A percentile compares a stretch with the other conserved stretches of the same genome.
These are phyloP conservation scores for Agonum fuliginosum DNA, from an alignment of 2,888 invertebrate species.

Conservation along the genomic window DNA sequence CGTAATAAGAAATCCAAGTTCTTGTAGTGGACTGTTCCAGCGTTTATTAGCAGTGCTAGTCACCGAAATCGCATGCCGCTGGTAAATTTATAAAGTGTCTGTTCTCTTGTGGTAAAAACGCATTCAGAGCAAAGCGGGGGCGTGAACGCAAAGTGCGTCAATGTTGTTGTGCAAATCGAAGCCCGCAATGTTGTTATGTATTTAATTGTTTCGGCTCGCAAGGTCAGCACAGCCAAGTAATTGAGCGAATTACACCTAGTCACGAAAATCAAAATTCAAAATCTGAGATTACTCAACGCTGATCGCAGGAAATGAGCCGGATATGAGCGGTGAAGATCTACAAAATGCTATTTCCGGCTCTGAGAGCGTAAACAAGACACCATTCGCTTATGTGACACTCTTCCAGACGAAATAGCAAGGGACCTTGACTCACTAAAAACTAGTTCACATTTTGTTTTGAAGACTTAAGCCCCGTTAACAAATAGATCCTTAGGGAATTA, in stretches of 20 bases:
- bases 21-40: slow-evolving; percentile 42
- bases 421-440: slow-evolving; percentile 27
- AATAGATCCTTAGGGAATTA: too few species aligned
- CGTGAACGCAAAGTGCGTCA: slow-evolving; percentile 50
- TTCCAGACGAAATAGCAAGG: slow-evolving; percentile 10
- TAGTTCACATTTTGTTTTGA: slow-evolving; percentile 18
- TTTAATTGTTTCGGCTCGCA: slow-evolving; percentile 52
- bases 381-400: slow-evolving; percentile 7
- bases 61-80: slow-evolving; percentile 40
- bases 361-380: slow-evolving; percentile 6
- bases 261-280: slow-evolving; percentile 39
- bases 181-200: slow-evolving; percentile 47
- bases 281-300: slow-evolving; percentile 15
- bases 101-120: background rate
- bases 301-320: slow-evolving; percentile 52
- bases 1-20: too few species aligned
- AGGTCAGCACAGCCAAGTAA: slow-evolving; percentile 48
- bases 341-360: slow-evolving; percentile 46
- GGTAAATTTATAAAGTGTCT: slow-evolving; percentile 46
- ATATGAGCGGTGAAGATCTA: slow-evolving; percentile 43
- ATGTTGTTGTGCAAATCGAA: slow-evolving; percentile 48
- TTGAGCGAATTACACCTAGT: slow-evolving; percentile 51
- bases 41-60: slow-evolving; percentile 30
- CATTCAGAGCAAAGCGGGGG: slow-evolving; percentile 7
- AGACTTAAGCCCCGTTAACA: too few species aligned